Base-by-base conservation (phyloP, 2,888 invertebrate genomes). In the Calliopum simillimum region DNA sequence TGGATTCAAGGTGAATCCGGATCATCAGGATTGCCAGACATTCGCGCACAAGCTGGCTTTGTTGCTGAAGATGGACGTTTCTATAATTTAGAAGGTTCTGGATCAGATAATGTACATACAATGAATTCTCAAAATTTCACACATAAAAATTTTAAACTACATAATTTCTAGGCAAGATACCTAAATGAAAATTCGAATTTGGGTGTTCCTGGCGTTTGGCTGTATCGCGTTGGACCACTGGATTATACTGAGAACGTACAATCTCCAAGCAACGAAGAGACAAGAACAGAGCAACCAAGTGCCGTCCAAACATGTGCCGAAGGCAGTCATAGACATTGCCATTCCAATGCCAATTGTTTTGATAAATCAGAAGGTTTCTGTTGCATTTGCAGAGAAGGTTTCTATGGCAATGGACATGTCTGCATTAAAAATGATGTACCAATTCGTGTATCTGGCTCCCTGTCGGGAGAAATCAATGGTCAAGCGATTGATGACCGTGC, bases 31-130 rank as follows among this genome's bases (percentile, higher is more conserved):
- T 83, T 94, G 59, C 94, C 94, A 0, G 97, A 98, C 81, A 95
- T 96, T 0, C 92, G 95, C 78, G 97, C 96, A 1, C 98, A 99
- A 87, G 96, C 94, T 65, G 98, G 98, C 3, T 93, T 99, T 78
- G 91, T 96, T 74, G 90, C 95, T 1, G 93, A 93, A 73, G 95
- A 96, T 82, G 94, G 94, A 51, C 89, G 93, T 70, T 87, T 91
- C 68, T 91, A 90, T 79, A 89, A 90, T 3, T 88, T 98, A 21
- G 91, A 93, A 71, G 95, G 95, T 68, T 98, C 98, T 14, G 98
- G 97, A 55, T 95, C 94, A n/a, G 95, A 96, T 83, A 94, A 94
- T 86, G 86, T 92, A 90, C 80, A 79, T 87, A 86, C 84, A 73
- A 44, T 51, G 43, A 25, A 53, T 41, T 47, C 16, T 33, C 4